Conservation (phyloP, 1,140 invertebrate species). For the Hestina assimilis region DNA sequence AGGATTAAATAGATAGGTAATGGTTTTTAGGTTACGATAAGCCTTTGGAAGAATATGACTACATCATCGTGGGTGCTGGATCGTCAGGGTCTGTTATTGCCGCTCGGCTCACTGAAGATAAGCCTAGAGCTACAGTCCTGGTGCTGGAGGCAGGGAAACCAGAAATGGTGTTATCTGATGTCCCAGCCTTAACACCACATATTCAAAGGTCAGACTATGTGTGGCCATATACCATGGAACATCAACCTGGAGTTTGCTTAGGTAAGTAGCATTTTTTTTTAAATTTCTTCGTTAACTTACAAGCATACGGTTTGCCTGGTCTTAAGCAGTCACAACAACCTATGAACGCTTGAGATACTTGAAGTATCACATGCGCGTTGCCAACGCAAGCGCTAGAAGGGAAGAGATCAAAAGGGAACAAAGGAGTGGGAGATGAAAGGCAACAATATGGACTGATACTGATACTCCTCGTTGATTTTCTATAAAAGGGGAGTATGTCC, state of each 20-base stretch:
- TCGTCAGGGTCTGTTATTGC: conserved; percentile 94
- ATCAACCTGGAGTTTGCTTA: conserved; percentile 71
- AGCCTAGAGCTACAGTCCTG: conserved; percentile 85
- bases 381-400: too few relatives aligned
- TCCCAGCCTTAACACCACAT: conserved; percentile 85
- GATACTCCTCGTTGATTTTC: too few relatives aligned
- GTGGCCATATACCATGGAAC: conserved; percentile 93
- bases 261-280: conserved; percentile 35
- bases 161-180: conserved; percentile 87
- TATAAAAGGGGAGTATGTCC: too few relatives aligned
- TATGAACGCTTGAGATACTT: too few relatives aligned
- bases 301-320: too few relatives aligned
- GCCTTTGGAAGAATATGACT: conserved; percentile 83
- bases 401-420: too few relatives aligned
- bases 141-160: conserved; percentile 90
- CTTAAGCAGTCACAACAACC: too few relatives aligned
- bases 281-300: too few relatives aligned
- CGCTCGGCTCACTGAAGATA: conserved; percentile 87
- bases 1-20: too few relatives aligned
- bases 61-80: conserved; percentile 90
- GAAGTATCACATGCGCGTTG: too few relatives aligned
- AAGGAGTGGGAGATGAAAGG: too few relatives aligned
- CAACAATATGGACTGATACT: too few relatives aligned
- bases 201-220: conserved; percentile 88
- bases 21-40: conserved; percentile 45